Evolutionary conservation across 2,113 vertebrate genomes (phyloP), one percentile per base, ranked within the genome.

Genomic region (Nipponia nippon): DNA sequence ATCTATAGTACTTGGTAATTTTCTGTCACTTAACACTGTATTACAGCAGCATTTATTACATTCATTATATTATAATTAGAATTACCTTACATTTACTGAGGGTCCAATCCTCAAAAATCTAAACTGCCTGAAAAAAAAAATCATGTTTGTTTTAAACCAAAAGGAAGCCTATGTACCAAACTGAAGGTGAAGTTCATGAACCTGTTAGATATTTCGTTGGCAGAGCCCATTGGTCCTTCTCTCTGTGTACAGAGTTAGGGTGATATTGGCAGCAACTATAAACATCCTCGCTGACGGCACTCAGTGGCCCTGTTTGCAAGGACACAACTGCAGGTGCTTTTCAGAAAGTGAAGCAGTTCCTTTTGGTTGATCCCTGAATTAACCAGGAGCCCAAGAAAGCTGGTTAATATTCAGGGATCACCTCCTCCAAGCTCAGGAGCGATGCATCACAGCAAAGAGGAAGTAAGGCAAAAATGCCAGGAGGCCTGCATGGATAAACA

Each of bases 21-120:
- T 97, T 95, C 91, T 96, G 77, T 88, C 90, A 95, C 85, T 95
- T 97, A 95, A 90, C 87, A 77, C 69, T 63, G 58, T 93, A 94
- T 91, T 95, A 82, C 58, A 82, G 78, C n/a, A 91, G 67, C 70
- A 90, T 81, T 93, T 90, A 95, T 86, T 86, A 79, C 69, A 76
- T 92, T 93, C 67, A 88, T 96, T 97, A 92, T 83, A 66, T 89
- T 83, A 76, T 90, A 92, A 97, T 96, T 96, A 81, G 50, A 76
- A 44, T 79, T 89, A 89, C 44, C 77, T 96, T 86, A 77, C 84
- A 66, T 90, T 93, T 92, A 95, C 36, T 81, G 58, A 86, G 42
- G 44, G 49, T 55, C 59, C 38, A 44, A n/a, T 69, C 61, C 75
- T 91, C 29, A 93, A 65, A 93, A 94, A 89, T 13, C 34, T 38